These are phyloP conservation scores for Beaufortia kweichowensis DNA, from an alignment of 2,113 vertebrate genomes.

Conservation along the genomic window DNA sequence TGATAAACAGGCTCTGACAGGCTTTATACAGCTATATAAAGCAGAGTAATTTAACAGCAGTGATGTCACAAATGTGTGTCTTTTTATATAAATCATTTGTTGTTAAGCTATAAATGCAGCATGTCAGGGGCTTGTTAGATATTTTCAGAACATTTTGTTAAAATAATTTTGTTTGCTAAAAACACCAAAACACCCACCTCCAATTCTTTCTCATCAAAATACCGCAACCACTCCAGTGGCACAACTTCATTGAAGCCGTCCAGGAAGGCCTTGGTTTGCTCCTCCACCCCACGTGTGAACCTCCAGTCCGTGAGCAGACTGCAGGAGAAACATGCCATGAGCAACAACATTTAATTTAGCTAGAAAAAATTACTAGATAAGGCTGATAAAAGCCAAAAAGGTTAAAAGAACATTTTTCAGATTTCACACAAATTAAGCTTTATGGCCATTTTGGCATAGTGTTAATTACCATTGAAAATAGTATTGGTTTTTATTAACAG, in stretches of 20 bases:
- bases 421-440: too few relatives aligned
- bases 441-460: too few relatives aligned
- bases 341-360: neutral
- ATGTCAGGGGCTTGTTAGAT: neutral
- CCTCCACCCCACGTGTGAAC: slow-evolving; percentile 93
- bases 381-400: too few relatives aligned
- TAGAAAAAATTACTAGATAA: too few relatives aligned
- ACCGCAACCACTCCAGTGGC: slow-evolving; percentile 94
- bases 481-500: too few relatives aligned
- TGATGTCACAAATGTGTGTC: too few relatives aligned
- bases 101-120: neutral
- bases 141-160: too few relatives aligned
- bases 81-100: neutral
- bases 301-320: slow-evolving; percentile 97
- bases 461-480: too few relatives aligned
- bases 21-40: too few relatives aligned
- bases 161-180: neutral
- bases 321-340: slow-evolving; percentile 35
- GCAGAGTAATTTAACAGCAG: neutral
- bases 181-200: slow-evolving; percentile 74
- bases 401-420: too few relatives aligned
- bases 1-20: too few relatives aligned
- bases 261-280: slow-evolving; percentile 96
- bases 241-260: slow-evolving; percentile 97
- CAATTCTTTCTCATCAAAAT: slow-evolving; percentile 96